phyloP scores from a whole-genome alignment of 1,140 invertebrate genomes.

The Pachypeltis micranthus region DNA sequence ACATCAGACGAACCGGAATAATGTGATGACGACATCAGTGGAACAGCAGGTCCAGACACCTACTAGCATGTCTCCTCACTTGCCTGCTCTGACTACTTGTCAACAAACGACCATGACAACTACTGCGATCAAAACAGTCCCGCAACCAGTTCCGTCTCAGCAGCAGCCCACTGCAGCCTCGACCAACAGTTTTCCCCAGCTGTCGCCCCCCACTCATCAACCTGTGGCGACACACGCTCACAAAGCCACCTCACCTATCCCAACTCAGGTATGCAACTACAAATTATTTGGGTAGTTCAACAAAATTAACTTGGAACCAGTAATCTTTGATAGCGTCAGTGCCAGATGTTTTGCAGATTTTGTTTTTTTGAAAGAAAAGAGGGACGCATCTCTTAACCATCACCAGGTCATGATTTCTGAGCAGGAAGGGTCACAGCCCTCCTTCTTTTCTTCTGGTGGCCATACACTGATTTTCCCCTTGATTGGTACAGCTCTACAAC shows the following conservation, averaged over 20 bases:
- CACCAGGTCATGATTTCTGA: too few species aligned
- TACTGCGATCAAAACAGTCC: not conserved
- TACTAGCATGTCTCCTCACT: too few species aligned
- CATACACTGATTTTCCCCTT: too few species aligned
- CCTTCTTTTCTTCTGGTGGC: too few species aligned
- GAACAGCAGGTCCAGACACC: not conserved
- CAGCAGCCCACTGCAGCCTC: not conserved
- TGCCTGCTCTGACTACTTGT: not conserved
- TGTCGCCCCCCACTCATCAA: not conserved
- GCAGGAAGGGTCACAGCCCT: too few species aligned
- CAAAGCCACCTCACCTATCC: conserved; percentile 22
- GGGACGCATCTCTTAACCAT: too few species aligned
- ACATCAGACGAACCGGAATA: not conserved
- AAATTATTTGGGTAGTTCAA: not conserved
- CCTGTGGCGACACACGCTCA: conserved; percentile 17
- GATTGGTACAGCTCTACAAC: too few species aligned
- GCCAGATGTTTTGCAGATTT: not conserved
- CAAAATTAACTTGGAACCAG: not conserved
- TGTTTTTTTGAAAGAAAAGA: too few species aligned
- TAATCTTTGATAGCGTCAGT: not conserved
- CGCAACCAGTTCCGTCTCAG: not conserved
- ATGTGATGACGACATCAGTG: not conserved
- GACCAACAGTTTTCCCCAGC: not conserved
- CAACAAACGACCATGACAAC: not conserved
- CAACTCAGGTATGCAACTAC: conserved; percentile 13